Conservation (phyloP, 2,888 invertebrate species). For the Fragum whitleyi region DNA sequence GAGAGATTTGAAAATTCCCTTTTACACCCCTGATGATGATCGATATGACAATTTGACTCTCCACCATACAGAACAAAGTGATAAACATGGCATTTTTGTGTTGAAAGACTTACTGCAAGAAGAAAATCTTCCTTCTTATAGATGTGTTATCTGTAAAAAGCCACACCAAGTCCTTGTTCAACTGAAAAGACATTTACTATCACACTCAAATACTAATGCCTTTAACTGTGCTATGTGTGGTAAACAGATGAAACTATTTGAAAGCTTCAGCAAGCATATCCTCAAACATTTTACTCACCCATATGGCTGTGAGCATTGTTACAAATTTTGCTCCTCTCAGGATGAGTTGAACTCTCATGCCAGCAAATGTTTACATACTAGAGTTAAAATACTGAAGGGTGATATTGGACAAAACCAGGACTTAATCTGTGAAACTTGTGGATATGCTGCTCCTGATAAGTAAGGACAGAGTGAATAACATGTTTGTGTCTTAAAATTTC, state of each 20-base stretch:
- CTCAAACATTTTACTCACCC: slow-evolving; percentile 42
- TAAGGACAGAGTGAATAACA: too few relatives aligned
- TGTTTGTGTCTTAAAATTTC: too few relatives aligned
- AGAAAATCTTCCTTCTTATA: not conserved
- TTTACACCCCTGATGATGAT: not conserved
- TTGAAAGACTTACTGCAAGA: not conserved
- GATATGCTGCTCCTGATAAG: slow-evolving; percentile 23
- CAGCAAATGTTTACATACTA: not conserved
- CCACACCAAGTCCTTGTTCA: not conserved
- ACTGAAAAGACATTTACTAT: slow-evolving; percentile 13
- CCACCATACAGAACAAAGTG: not conserved
- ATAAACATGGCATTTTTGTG: not conserved
- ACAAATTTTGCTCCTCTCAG: slow-evolving; percentile 17
- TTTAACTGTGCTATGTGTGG: slow-evolving; percentile 46
- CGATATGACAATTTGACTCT: not conserved
- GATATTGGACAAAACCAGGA: not conserved
- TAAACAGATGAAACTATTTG: slow-evolving; percentile 2
- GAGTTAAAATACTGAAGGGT: not conserved
- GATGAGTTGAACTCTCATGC: not conserved
- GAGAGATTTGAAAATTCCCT: not conserved
- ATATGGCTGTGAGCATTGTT: slow-evolving; percentile 38
- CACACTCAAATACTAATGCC: slow-evolving; percentile 17
- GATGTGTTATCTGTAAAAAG: not conserved
- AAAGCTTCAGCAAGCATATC: slow-evolving; percentile 32
- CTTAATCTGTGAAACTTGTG: slow-evolving; percentile 25